phyloP scores from a whole-genome alignment of 2,888 invertebrate genomes.

The Xylophagus ater region DNA sequence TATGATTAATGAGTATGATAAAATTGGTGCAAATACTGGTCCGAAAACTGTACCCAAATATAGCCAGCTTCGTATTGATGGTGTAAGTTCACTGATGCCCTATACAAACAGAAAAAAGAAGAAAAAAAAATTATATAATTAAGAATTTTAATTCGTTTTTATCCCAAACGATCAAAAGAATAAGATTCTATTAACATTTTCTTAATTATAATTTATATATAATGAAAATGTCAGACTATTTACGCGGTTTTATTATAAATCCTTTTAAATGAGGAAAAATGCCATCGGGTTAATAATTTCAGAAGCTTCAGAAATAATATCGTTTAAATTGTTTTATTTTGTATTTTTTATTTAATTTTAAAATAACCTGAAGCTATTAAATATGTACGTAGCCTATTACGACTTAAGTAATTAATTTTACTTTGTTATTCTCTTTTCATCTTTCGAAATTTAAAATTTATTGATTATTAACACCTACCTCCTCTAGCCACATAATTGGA shows the following conservation, averaged over 20 bases:
- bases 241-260: no score
- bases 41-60: constrained; percentile 69
- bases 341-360: no score
- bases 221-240: no score
- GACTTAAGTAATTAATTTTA: no score
- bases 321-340: no score
- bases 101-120: constrained; percentile 25
- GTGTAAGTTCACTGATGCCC: constrained; percentile 68
- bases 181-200: not conserved
- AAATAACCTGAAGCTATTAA: no score
- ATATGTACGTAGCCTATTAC: no score
- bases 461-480: constrained; percentile 45
- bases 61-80: constrained; percentile 70
- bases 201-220: no score
- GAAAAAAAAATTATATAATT: not conserved
- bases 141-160: not conserved
- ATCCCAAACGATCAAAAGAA: not conserved
- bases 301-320: no score
- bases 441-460: not conserved
- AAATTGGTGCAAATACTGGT: constrained; percentile 56
- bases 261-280: no score
- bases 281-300: no score
- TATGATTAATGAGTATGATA: constrained; percentile 61
- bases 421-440: no score
- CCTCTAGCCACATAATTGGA: constrained; percentile 83